A percentile compares a stretch with the other conserved stretches of the same genome.
These are phyloP conservation scores for Zootoca vivipara DNA, from an alignment of 2,113 vertebrate species.

Conservation along the genomic window DNA sequence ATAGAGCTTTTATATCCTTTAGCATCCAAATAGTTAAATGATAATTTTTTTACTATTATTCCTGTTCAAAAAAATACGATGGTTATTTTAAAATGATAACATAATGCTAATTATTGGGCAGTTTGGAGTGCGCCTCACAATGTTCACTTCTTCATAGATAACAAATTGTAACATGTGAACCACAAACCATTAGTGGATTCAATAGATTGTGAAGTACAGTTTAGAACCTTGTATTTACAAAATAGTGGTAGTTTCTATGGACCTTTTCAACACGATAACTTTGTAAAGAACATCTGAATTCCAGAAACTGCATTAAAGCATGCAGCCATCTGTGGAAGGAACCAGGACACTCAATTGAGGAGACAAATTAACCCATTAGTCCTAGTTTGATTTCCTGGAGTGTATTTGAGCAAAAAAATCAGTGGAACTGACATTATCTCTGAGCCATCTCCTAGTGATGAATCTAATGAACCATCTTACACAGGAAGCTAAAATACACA, in stretches of 20 bases:
- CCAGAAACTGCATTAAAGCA: constrained; percentile 50
- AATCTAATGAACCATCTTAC: constrained; percentile 52
- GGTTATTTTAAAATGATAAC: not conserved
- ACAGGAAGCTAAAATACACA: constrained; percentile 31
- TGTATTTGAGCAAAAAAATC: constrained; percentile 46
- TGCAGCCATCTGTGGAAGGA: constrained; percentile 48
- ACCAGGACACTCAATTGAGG: constrained; percentile 31
- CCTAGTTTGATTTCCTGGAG: constrained; percentile 38
- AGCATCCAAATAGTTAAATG: not conserved
- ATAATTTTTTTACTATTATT: not conserved
- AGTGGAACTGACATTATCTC: constrained; percentile 27
- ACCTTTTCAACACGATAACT: constrained; percentile 39
- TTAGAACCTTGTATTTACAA: constrained; percentile 15
- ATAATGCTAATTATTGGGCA: not conserved
- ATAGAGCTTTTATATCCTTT: not conserved
- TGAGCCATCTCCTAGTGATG: constrained; percentile 40
- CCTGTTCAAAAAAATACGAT: not conserved
- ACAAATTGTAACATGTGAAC: not conserved
- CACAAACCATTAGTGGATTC: not conserved
- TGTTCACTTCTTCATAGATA: not conserved
- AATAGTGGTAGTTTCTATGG: constrained; percentile 4
- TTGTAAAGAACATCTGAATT: constrained; percentile 50
- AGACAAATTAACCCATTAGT: constrained; percentile 60
- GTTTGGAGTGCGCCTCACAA: not conserved
- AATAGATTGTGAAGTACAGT: constrained; percentile 11